Evolutionary conservation across 2,888 invertebrate genomes (phyloP), one percentile per base, ranked within the genome.

Genomic region (Adineta ricciae): DNA sequence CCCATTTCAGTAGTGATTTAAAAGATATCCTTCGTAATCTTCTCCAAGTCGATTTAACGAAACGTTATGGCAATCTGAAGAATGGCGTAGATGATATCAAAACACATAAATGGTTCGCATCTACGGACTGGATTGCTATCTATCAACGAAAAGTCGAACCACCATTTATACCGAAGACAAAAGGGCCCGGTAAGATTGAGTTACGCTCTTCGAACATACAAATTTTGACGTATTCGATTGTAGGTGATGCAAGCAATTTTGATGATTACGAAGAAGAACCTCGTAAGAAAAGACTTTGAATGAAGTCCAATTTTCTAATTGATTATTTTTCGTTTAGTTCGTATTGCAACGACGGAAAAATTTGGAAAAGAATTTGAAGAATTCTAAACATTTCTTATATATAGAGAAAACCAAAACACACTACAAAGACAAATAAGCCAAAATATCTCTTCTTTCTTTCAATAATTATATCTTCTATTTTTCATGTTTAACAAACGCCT

Each of bases 181-280:
- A 97, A 92, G 98, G 98, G 86, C 96, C 97, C 38, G 64, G 64
- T 64, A 19, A 16, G 64, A 32, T 64, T 2, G 19, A 32, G 14
- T 16, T 16, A 32, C 2, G 1, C 32, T 64, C 32, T 64, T 64
- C 19, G 16, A 16, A 5, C 3, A n/a, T n/a, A n/a, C n/a, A n/a
- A n/a, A n/a, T n/a, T n/a, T n/a, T n/a, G n/a, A n/a, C n/a, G n/a
- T n/a, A n/a, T n/a, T n/a, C n/a, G n/a, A n/a, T n/a, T n/a, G n/a
- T 36, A 27, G 99, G 99, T 49, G 99, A 99, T 92, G 96, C 98
- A 86, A 97, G 97, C 92, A 99, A 99, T 93, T 99, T 99, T 91
- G 99, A 99, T 91, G 99, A 99, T 91, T 99, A 99, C 91, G 99
- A 99, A 91, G 99, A 99, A 92, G 99, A 99, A 92, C 95, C 96